Evolutionary conservation across 2,888 invertebrate species (phyloP).

Genomic region (Cephus pygmeus): DNA sequence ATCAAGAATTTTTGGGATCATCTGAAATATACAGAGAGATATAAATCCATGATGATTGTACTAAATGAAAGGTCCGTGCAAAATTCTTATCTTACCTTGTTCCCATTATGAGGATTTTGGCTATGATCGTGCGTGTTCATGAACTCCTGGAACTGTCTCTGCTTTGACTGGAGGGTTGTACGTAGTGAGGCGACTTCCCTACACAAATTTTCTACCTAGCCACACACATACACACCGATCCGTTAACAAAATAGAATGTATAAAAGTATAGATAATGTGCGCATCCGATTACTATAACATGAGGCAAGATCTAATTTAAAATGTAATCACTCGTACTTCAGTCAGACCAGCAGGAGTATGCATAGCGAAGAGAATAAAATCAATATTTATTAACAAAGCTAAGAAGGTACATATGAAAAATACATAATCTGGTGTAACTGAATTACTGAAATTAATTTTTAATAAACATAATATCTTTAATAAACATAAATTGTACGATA

Average conservation of each 20-base stretch:
- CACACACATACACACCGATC: slow-evolving; percentile 65
- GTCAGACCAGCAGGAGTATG: neutral
- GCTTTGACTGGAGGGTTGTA: slow-evolving; percentile 63
- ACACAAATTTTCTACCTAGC: slow-evolving; percentile 66
- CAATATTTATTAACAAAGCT: neutral
- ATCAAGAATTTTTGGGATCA: neutral
- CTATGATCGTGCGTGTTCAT: slow-evolving; percentile 57
- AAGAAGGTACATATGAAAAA: neutral
- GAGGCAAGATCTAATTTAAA: neutral
- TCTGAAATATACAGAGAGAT: neutral
- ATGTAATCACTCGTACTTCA: neutral
- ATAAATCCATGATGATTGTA: neutral
- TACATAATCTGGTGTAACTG: neutral
- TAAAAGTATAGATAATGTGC: neutral
- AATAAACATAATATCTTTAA: neutral
- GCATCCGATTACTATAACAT: neutral
- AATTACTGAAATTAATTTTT: neutral
- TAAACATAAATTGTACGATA: neutral
- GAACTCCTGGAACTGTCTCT: slow-evolving; percentile 63
- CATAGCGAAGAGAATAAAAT: neutral
- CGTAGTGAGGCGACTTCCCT: slow-evolving; percentile 65
- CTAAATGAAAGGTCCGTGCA: neutral
- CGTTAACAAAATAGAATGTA: slow-evolving; percentile 56
- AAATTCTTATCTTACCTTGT: slow-evolving; percentile 53
- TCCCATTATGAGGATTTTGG: slow-evolving; percentile 51